Base-by-base conservation (phyloP, 2,113 vertebrate species). In the Ctenomys sociabilis region DNA sequence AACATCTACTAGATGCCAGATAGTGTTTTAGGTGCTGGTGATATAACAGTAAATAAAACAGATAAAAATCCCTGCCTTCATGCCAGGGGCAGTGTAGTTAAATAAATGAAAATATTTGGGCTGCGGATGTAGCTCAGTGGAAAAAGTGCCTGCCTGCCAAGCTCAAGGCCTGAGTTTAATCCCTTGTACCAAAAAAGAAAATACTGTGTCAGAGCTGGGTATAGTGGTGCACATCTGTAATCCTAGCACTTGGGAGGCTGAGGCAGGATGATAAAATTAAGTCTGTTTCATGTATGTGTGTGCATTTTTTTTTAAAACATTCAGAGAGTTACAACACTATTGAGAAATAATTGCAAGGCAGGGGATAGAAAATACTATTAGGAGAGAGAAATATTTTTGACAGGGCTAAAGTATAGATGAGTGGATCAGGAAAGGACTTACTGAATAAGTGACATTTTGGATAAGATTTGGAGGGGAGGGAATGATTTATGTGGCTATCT, bases 11-110 rank as follows among this genome's bases (percentile, higher is more conserved):
- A 80, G 37, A 54, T 89, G 28, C 64, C 30, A 91, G n/a, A 78
- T 45, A 95, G 24, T 91, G 4, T 59, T 95, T 73, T 94, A 73
- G 52, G 57, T 94, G 59, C 61, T 90, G 68, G 59, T 43, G 24
- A 66, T 63, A 81, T 1, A 73, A 70, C 9, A 73, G 13, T 91
- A 85, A 95, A 88, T 72, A 94, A 88, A 85, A 49, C 54, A 88
- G 37, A 61, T 26, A 87, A 93, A 95, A 95, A 78, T 24, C 30
- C 5, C 45, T 85, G 28, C 17, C 1, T 14, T 89, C 59, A 22
- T 35, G 30, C 57, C 64, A 95, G 49, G 80, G 19, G 17, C 45
- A 89, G 61, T 80, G 83, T 63, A 87, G 66, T 82, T 7, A 84
- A 81, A 91, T 37, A 94, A 86, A 28, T 85, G 91, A 80, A 37